Percentiles rank a stretch among this genome's conserved stretches.
phyloP scores from a whole-genome alignment of 2,113 vertebrate species.

The Calypte anna region DNA sequence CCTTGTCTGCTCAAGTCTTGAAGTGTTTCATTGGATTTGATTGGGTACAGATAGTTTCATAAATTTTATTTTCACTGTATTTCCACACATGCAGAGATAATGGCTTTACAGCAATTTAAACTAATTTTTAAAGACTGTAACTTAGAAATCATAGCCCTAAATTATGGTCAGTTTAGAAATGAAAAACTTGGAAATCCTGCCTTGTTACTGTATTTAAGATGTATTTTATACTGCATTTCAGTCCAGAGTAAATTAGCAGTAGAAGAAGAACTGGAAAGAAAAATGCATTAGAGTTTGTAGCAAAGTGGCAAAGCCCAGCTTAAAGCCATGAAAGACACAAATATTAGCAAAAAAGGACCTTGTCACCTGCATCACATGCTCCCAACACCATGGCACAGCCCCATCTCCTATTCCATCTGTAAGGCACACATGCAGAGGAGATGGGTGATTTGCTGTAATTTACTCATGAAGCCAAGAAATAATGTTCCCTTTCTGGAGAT shows the following conservation, averaged over 20 bases:
- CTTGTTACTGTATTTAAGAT: background rate
- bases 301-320: background rate
- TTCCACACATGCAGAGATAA: background rate
- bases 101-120: background rate
- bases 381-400: background rate
- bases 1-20: background rate
- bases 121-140: background rate
- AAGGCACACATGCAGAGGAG: background rate
- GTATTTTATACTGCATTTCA: constrained; percentile 1
- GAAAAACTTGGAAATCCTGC: background rate
- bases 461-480: background rate
- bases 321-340: background rate
- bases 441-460: background rate
- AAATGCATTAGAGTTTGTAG: background rate
- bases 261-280: background rate
- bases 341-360: background rate
- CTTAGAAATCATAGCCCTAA: background rate
- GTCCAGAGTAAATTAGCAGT: background rate
- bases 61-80: background rate
- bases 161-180: background rate
- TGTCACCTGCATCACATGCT: background rate
- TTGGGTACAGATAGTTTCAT: background rate
- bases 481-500: background rate
- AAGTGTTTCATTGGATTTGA: background rate
- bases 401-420: background rate